Evolutionary conservation across 2,113 vertebrate species (phyloP).

Genomic region (Cynopterus brachyotis): DNA sequence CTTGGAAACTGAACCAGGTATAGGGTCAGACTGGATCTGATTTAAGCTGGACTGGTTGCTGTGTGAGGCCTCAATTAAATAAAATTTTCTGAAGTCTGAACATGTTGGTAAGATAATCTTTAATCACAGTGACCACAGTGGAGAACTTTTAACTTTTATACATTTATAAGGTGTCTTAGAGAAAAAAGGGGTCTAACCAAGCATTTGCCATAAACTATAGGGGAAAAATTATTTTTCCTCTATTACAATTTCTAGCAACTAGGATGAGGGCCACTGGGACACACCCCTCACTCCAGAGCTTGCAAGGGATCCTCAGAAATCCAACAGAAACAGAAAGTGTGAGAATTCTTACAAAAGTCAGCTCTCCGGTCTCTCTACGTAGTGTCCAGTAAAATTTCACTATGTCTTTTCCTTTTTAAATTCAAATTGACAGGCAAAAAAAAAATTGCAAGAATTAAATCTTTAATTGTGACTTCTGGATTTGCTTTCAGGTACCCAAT

Average conservation of each 20-base stretch:
- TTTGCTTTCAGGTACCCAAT: neutral
- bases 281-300: neutral
- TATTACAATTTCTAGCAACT: neutral
- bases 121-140: neutral
- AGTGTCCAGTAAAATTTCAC: neutral
- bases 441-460: neutral
- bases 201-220: neutral
- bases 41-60: neutral
- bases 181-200: neutral
- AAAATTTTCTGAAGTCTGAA: neutral
- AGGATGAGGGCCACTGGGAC: neutral
- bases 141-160: neutral
- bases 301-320: neutral
- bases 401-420: neutral
- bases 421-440: neutral
- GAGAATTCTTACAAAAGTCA: neutral
- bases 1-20: neutral
- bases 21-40: neutral
- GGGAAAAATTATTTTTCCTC: neutral
- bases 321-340: neutral
- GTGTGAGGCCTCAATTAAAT: neutral
- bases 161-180: neutral
- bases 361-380: neutral
- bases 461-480: neutral
- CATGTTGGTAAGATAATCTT: neutral